A percentile compares a stretch with the other conserved stretches of the same genome.
Evolutionary conservation across 2,888 invertebrate species (phyloP).

Genomic region (Rotaria macrura): DNA sequence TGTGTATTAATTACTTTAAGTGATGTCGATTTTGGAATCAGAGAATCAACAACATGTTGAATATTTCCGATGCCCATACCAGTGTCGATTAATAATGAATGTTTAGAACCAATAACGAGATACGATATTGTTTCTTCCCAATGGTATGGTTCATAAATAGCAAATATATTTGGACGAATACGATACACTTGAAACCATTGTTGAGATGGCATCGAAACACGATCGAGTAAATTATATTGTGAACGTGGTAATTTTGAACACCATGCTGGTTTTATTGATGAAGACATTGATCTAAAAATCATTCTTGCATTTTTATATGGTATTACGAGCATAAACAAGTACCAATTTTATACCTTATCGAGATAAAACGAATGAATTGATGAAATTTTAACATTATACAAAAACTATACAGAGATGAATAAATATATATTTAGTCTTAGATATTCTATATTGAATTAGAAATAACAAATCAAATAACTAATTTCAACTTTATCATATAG

Average conservation of each 20-base stretch:
- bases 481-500: too few species aligned
- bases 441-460: too few species aligned
- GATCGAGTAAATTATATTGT: not conserved
- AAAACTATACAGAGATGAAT: too few species aligned
- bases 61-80: not conserved
- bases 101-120: not conserved
- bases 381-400: not conserved
- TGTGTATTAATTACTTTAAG: not conserved
- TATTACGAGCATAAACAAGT: too few species aligned
- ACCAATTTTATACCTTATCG: too few species aligned
- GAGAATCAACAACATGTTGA: not conserved
- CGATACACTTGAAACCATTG: not conserved
- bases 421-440: too few species aligned
- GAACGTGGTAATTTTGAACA: not conserved
- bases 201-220: not conserved
- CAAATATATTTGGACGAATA: not conserved
- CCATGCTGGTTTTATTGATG: not conserved
- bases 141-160: conserved; percentile 3
- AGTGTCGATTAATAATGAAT: not conserved
- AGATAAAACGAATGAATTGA: not conserved
- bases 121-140: not conserved
- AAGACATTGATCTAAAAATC: not conserved
- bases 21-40: not conserved
- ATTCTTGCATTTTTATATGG: too few species aligned
- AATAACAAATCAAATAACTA: too few species aligned